Base-by-base conservation (phyloP, 2,113 vertebrate species). In the Corythoichthys haematopterus region DNA sequence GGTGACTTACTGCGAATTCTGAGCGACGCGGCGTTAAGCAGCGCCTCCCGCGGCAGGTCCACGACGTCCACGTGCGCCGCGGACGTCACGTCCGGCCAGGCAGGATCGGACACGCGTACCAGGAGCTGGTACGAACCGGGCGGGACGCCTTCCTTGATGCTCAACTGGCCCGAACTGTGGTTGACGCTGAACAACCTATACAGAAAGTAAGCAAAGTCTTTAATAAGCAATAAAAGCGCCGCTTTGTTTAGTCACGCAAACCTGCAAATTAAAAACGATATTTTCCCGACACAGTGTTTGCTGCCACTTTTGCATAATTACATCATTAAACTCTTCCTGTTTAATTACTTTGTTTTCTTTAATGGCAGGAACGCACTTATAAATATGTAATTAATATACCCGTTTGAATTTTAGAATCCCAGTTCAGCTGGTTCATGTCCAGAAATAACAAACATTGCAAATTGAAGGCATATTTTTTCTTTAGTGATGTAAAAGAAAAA, bases 31-130 rank as follows among this genome's bases (percentile, higher is more conserved):
- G 94, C 89, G 66, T 88, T 93, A 35, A 47, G 86, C 66, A 93
- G 66, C 1, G 88, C 91, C 20, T 92, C 91, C 71, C 91, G 90
- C 64, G 76, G 90, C 76, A 96, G 90, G 71, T 92, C 92, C 55
- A 80, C 88, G 62, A 96, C 91, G 3, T 82, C 80, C 70, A 96
- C 91, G 74, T 89, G 92, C 12, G 90, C 88, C 0, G 88, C 92
- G 4, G 94, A 96, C 81, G 90, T 87, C 76, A 95, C 93, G 40
- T 95, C 94, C 12, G 95, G 95, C 95, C 95, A 96, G 77, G 88
- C 83, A 46, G 72, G 88, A 8, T 96, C 95, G 0, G 91, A 87
- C 60, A 96, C 95, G 55, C 91, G 87, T 12, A 96, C 93, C 87
- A 86, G 90, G 65, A 95, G 72, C 28, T 65, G 90, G 81, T 95